Base-by-base conservation (phyloP, 2,888 invertebrate species). In the Lepidochitona cinerea region DNA sequence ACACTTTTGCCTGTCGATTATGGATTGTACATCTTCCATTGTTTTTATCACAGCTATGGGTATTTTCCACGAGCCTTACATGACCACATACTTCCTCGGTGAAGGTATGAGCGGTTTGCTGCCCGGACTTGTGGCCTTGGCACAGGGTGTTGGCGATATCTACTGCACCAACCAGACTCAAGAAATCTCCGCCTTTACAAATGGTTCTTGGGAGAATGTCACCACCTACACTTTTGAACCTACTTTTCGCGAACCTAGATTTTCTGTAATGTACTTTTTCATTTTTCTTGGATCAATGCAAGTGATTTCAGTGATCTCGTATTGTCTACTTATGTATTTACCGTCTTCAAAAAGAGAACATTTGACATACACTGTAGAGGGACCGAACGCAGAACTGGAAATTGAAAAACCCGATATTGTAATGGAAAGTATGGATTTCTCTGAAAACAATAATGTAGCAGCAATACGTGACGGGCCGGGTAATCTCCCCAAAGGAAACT, bases 11-110 rank as follows among this genome's bases (percentile, higher is more conserved):
- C 92, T 94, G 75, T 93, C 94, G 14, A 89, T 94, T 36, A 94
- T 95, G 23, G 96, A 96, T 77, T 96, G 96, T 89, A 95, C 95
- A 26, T 96, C 96, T 80, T 95, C 96, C 0, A 95, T 97, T 73
- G 92, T 96, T 12, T 97, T 95, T 88, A 94, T 96, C 91, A 96
- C 96, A 5, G 96, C 95, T 89, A 94, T 97, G 93, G 93, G 91
- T 0, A 83, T 89, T 81, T 96, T 94, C 88, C 88, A 90, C 35
- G 93, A 94, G 73, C 92, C 93, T 68, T 97, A 96, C 88, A 92
- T 97, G 81, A 93, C 94, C 0, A 95, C 95, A 0, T 96, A 95
- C 89, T 93, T 96, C 77, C 93, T 86, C 5, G 87, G 87, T 7
- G 87, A 86, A 70, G 89, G 89, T 0, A 81, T 90, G 37, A 89